Evolutionary conservation across 2,797 vertebrate species (phyloP).

Genomic region (Ptychadena robeensis): DNA sequence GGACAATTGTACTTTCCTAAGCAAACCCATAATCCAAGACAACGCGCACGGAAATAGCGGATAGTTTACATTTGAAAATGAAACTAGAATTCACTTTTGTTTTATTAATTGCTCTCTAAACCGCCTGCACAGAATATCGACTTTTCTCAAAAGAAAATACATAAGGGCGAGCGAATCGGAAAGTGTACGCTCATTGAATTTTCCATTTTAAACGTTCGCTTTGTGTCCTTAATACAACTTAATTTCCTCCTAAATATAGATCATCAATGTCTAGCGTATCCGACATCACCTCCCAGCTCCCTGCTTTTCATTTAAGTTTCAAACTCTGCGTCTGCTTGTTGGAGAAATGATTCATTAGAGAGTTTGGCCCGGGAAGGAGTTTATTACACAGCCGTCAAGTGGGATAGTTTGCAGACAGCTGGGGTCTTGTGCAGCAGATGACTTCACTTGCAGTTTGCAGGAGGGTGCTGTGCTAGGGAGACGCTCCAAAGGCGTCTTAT

Average conservation of each 20-base stretch:
- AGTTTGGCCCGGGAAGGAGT: constrained; percentile 37
- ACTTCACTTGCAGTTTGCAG: constrained; percentile 41
- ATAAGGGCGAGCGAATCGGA: constrained; percentile 2
- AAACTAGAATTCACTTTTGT: not conserved
- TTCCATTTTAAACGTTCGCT: constrained; percentile 33
- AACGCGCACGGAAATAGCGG: not conserved
- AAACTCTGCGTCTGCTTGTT: constrained; percentile 38
- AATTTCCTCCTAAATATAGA: constrained; percentile 31
- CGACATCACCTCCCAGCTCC: not conserved
- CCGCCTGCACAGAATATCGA: not conserved
- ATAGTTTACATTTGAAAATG: not conserved
- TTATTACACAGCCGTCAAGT: constrained; percentile 50
- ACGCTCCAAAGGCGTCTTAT: constrained; percentile 1
- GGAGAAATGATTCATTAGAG: constrained; percentile 48
- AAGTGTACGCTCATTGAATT: constrained; percentile 1
- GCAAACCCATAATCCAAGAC: not conserved
- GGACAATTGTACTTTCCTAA: not conserved
- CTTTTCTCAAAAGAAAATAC: not conserved
- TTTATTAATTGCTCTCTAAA: not conserved
- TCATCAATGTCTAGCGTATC: not conserved
- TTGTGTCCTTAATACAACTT: constrained; percentile 22
- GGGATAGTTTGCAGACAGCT: constrained; percentile 50
- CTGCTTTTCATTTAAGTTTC: constrained; percentile 39
- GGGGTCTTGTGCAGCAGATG: constrained; percentile 29
- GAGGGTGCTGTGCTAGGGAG: not conserved